Evolutionary conservation across 2,888 invertebrate species (phyloP).

Genomic region (Ochropleura leucogaster): DNA sequence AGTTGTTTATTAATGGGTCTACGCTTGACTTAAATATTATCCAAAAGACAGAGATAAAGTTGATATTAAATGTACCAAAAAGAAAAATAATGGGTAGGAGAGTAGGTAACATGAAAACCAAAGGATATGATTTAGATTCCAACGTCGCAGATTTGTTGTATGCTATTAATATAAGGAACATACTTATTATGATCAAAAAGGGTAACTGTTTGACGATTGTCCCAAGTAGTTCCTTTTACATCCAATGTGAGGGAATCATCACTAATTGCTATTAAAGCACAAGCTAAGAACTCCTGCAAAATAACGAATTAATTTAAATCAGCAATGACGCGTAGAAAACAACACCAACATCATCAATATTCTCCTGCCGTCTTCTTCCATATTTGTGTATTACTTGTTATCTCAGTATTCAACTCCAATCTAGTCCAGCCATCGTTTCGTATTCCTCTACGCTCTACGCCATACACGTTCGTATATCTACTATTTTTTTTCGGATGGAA

Average conservation of each 20-base stretch:
- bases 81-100: background rate
- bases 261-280: constrained; percentile 77
- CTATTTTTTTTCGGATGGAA: too few relatives aligned
- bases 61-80: background rate
- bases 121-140: background rate
- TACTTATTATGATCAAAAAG: constrained; percentile 81
- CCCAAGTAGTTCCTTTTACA: constrained; percentile 84
- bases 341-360: too few relatives aligned
- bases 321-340: background rate
- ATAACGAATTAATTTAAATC: background rate
- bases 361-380: too few relatives aligned
- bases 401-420: too few relatives aligned
- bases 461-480: too few relatives aligned
- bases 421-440: too few relatives aligned
- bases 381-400: too few relatives aligned
- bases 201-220: constrained; percentile 85
- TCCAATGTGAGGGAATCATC: constrained; percentile 81
- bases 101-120: background rate
- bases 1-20: too few relatives aligned
- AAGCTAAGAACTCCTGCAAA: constrained; percentile 78
- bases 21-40: too few relatives aligned
- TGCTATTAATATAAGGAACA: constrained; percentile 18
- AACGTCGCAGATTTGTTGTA: background rate
- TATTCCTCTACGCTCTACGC: too few relatives aligned
- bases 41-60: too few relatives aligned